Percentiles rank a stretch among this genome's conserved stretches.
Evolutionary conservation across 2,113 vertebrate genomes (phyloP).

Genomic region (Semicossyphus pulcher): DNA sequence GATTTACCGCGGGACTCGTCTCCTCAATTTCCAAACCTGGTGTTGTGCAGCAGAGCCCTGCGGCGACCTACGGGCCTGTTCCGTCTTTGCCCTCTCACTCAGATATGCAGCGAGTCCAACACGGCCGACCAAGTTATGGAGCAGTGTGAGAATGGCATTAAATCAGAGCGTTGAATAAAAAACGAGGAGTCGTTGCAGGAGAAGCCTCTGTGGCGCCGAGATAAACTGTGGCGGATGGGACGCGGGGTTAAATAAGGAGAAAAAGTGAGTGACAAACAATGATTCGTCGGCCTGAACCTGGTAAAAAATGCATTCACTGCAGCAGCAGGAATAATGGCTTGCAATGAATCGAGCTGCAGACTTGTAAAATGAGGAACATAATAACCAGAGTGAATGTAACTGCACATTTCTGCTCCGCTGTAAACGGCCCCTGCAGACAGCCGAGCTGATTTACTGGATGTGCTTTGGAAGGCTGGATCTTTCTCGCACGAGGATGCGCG

Average conservation of each 20-base stretch:
- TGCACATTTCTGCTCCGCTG: constrained; percentile 37
- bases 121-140: neutral
- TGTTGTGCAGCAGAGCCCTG: constrained; percentile 10
- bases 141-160: neutral
- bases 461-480: constrained; percentile 3
- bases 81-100: constrained; percentile 6
- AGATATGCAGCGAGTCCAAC: constrained; percentile 1
- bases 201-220: constrained; percentile 54
- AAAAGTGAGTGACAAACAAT: constrained; percentile 36
- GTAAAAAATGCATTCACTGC: constrained; percentile 25
- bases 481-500: neutral
- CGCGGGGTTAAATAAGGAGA: constrained; percentile 22
- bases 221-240: constrained; percentile 44
- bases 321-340: constrained; percentile 27
- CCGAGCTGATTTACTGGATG: constrained; percentile 36
- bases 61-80: neutral
- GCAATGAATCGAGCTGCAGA: constrained; percentile 20
- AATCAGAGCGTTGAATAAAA: constrained; percentile 30
- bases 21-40: neutral
- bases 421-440: constrained; percentile 18
- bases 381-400: constrained; percentile 27
- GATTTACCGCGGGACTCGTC: constrained; percentile 12
- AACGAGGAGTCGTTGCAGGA: constrained; percentile 20
- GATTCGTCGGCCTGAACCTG: constrained; percentile 18
- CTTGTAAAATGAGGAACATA: constrained; percentile 38